Evolutionary conservation across 2,113 vertebrate genomes (phyloP), one percentile per base, ranked within the genome.

Genomic region (Neogale vison): DNA sequence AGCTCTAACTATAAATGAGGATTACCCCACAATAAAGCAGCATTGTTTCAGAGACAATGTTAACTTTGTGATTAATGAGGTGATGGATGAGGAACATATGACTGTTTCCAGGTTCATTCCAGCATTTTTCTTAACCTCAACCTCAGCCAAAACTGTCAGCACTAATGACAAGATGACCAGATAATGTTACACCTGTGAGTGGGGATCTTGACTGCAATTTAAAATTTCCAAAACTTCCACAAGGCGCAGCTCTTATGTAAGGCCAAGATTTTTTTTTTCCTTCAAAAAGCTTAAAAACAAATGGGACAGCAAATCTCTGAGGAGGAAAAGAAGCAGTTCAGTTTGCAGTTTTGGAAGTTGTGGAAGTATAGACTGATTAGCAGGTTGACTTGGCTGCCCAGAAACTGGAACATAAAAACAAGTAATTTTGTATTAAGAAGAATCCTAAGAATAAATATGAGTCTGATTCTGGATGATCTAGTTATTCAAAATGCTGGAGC

Each of bases 41-140:
- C 69, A 93, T 63, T 96, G 87, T 88, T 97, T 47, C 72, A 93
- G 77, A 71, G 93, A 98, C 97, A 97, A 97, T 96, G 95, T 96
- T 97, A 96, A 95, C 95, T 61, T 97, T 98, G 97, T 98, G 94
- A 98, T 97, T 94, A 98, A 98, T 87, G 97, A 98, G 84, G 92
- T 90, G 96, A 97, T 26, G 34, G 77, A 97, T 97, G 98, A 97
- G 29, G 88, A 98, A 97, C 93, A 97, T 82, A 97, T 96, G 97
- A 90, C 94, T 88, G 82, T 95, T 98, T 98, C 80, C 95, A 98
- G 97, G 96, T 90, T 97, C 95, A 91, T 97, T 96, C 97, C 90
- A 97, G 93, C 90, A 97, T 97, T 96, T 98, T 97, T 97, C 92
- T 80, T 82, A 94, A 97, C 84, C 97, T 90, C 89, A n/a, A 87